Evolutionary conservation across 1,140 invertebrate genomes (phyloP).

Genomic region (Leptinotarsa texana): DNA sequence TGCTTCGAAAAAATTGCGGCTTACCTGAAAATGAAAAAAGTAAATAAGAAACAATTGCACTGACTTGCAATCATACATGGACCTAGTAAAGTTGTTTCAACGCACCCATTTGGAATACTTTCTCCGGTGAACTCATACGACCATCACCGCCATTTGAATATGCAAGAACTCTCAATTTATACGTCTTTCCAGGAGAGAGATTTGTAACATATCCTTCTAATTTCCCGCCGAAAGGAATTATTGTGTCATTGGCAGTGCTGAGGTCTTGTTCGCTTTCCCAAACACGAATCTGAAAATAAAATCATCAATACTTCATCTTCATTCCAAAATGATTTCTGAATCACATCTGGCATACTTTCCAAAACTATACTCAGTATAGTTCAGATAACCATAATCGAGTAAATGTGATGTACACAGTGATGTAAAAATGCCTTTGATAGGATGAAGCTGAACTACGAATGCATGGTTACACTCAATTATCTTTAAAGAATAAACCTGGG

Average conservation of each 20-base stretch:
- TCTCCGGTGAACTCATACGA: conserved; percentile 90
- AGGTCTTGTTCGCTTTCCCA: conserved; percentile 94
- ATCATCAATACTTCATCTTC: conserved; percentile 8
- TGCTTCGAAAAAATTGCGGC: conserved; percentile 39
- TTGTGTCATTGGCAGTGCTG: conserved; percentile 86
- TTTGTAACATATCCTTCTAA: conserved; percentile 77
- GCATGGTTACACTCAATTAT: no score
- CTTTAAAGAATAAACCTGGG: no score
- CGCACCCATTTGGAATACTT: conserved; percentile 83
- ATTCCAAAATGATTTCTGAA: neutral
- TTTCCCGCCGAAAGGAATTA: conserved; percentile 73
- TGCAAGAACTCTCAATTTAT: conserved; percentile 87
- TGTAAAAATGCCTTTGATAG: no score
- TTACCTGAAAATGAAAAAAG: conserved; percentile 35
- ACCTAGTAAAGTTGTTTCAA: conserved; percentile 27
- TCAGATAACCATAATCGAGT: no score
- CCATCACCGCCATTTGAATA: conserved; percentile 94
- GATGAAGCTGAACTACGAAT: no score
- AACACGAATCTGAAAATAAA: conserved; percentile 70
- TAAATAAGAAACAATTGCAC: conserved; percentile 6
- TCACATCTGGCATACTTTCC: no score
- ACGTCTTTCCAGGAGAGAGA: conserved; percentile 83
- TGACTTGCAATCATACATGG: neutral
- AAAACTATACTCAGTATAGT: no score
- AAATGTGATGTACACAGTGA: no score